A percentile compares a stretch with the other conserved stretches of the same genome.
These are phyloP conservation scores for Chelonus formosanus DNA, from an alignment of 2,888 invertebrate species.

Conservation along the genomic window DNA sequence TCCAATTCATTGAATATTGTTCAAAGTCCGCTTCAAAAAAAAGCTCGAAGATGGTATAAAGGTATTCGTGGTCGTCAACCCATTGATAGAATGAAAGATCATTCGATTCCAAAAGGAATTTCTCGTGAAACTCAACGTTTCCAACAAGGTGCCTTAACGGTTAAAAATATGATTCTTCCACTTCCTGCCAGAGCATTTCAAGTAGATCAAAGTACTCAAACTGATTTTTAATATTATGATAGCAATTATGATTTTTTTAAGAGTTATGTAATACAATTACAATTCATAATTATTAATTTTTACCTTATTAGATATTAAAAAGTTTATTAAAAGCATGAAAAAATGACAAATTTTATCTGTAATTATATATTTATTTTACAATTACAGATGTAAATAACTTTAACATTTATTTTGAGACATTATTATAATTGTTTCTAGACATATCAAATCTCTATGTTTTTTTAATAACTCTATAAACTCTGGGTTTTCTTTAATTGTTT, in stretches of 20 bases:
- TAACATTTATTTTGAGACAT: too few species aligned
- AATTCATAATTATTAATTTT: too few species aligned
- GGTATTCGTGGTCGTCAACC: conserved; percentile 55
- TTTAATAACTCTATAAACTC: conserved; percentile 31
- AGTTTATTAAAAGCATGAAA: too few species aligned
- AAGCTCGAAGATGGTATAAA: conserved; percentile 54
- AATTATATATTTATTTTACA: too few species aligned
- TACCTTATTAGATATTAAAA: too few species aligned
- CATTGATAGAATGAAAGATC: conserved; percentile 54
- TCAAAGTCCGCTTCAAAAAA: conserved; percentile 55
- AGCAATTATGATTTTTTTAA: too few species aligned
- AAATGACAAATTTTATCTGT: too few species aligned
- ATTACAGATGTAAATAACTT: too few species aligned
- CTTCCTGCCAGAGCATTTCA: conserved; percentile 55
- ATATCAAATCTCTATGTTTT: conserved; percentile 42
- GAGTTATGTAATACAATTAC: too few species aligned
- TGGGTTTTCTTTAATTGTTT: conserved; percentile 28
- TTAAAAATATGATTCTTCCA: conserved; percentile 53
- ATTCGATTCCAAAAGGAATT: conserved; percentile 40
- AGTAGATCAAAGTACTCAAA: conserved; percentile 49
- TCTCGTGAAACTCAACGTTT: conserved; percentile 57
- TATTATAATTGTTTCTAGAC: conserved; percentile 35
- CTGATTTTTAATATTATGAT: conserved; percentile 40
- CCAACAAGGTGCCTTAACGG: conserved; percentile 54
- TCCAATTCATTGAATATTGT: conserved; percentile 24